Evolutionary conservation across 2,113 vertebrate species (phyloP).

Genomic region (Naja naja): DNA sequence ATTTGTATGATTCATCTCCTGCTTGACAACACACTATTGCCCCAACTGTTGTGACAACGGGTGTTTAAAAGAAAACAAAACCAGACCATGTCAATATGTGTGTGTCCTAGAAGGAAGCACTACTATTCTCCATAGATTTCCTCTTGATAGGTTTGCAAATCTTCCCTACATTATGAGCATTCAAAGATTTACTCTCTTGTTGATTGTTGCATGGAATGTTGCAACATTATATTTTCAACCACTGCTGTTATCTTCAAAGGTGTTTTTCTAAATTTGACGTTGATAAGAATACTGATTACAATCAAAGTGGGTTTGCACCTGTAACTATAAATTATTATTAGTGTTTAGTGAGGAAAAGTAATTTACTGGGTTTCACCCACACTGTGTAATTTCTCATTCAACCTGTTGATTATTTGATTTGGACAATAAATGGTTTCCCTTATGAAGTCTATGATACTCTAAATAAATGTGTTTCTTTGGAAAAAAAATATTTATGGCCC

Average conservation of each 20-base stretch:
- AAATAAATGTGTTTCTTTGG: conserved; percentile 2
- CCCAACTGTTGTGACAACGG: not conserved
- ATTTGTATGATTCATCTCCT: not conserved
- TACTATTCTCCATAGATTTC: not conserved
- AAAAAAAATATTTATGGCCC: not conserved
- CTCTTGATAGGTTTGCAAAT: not conserved
- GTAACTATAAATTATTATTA: not conserved
- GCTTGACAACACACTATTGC: not conserved
- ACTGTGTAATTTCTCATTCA: not conserved
- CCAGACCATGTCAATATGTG: not conserved
- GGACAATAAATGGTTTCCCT: not conserved
- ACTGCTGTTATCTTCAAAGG: not conserved
- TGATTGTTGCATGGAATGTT: not conserved
- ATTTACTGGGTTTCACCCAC: not conserved
- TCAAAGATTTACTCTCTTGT: not conserved
- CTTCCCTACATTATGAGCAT: not conserved
- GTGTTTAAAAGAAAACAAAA: not conserved
- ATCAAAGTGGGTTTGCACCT: not conserved
- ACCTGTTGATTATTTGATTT: not conserved
- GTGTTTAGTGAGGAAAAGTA: not conserved
- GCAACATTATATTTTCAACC: not conserved
- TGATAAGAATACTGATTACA: not conserved
- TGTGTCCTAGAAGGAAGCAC: not conserved
- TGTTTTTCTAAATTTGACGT: not conserved
- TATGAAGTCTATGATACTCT: not conserved